Evolutionary conservation across 2,797 vertebrate genomes (phyloP).

Genomic region (Microchirus variegatus): DNA sequence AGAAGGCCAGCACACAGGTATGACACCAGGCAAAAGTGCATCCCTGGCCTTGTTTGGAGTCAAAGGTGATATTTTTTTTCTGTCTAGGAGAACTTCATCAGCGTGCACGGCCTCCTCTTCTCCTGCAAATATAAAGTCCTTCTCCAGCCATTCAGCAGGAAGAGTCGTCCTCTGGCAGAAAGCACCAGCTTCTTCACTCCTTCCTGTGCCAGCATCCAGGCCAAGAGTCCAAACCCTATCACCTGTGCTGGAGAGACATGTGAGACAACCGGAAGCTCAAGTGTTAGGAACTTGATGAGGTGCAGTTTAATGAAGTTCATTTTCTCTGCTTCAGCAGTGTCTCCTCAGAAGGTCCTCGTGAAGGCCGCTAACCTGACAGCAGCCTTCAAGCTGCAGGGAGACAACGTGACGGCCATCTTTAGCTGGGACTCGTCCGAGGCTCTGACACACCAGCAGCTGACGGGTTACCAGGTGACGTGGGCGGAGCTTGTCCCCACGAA

Average conservation of each 20-base stretch:
- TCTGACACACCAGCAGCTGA: constrained; percentile 77
- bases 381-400: constrained; percentile 80
- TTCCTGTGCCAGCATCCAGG: constrained; percentile 85
- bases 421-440: constrained; percentile 83
- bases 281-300: no score
- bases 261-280: constrained; percentile 52
- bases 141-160: constrained; percentile 81
- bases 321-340: constrained; percentile 42
- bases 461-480: constrained; percentile 92
- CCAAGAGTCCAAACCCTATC: constrained; percentile 81
- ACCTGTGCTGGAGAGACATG: constrained; percentile 81
- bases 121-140: constrained; percentile 93
- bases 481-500: constrained; percentile 86
- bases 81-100: constrained; percentile 86
- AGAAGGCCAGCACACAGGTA: constrained; percentile 85
- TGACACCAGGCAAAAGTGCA: no score
- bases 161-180: constrained; percentile 77
- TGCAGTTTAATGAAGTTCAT: no score
- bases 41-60: background rate
- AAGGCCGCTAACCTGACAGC: constrained; percentile 90
- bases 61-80: background rate
- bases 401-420: constrained; percentile 88
- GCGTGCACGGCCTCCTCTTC: constrained; percentile 86
- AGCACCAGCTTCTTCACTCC: constrained; percentile 88
- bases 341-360: constrained; percentile 75